phyloP scores from a whole-genome alignment of 2,113 vertebrate genomes.

The Thymallus thymallus region DNA sequence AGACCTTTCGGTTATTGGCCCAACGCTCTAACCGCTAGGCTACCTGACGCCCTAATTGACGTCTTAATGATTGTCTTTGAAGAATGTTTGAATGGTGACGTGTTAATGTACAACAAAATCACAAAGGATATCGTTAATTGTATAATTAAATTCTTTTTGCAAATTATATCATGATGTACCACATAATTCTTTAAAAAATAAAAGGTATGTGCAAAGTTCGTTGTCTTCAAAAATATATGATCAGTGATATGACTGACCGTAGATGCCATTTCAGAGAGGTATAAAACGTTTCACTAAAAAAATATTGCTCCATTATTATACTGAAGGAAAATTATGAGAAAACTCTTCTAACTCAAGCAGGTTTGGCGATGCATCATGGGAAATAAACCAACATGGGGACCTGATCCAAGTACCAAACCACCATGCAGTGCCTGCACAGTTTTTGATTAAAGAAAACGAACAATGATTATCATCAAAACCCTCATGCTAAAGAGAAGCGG shows the following conservation, averaged over 20 bases:
- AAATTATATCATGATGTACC: too few species aligned
- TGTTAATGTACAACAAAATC: not conserved
- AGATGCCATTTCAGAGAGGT: not conserved
- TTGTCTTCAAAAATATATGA: not conserved
- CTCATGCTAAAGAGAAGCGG: constrained; percentile 22
- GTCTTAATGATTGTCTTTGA: constrained; percentile 30
- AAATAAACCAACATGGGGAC: constrained; percentile 80
- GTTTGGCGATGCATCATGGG: constrained; percentile 80
- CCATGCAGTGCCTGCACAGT: constrained; percentile 53
- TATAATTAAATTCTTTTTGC: too few species aligned
- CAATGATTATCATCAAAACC: constrained; percentile 37
- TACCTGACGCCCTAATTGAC: too few species aligned
- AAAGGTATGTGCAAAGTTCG: too few species aligned
- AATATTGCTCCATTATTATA: not conserved
- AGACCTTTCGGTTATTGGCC: too few species aligned
- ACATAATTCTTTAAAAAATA: too few species aligned
- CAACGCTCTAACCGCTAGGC: too few species aligned
- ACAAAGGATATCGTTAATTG: too few species aligned
- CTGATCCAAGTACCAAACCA: constrained; percentile 51
- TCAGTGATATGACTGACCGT: not conserved
- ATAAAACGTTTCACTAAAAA: not conserved
- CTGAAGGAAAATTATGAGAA: not conserved
- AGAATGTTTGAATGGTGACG: not conserved
- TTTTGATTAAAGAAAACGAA: constrained; percentile 49
- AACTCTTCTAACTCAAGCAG: constrained; percentile 48